Evolutionary conservation across 2,888 invertebrate genomes (phyloP), one percentile per base, ranked within the genome.

Genomic region (Hemaris fuciformis): DNA sequence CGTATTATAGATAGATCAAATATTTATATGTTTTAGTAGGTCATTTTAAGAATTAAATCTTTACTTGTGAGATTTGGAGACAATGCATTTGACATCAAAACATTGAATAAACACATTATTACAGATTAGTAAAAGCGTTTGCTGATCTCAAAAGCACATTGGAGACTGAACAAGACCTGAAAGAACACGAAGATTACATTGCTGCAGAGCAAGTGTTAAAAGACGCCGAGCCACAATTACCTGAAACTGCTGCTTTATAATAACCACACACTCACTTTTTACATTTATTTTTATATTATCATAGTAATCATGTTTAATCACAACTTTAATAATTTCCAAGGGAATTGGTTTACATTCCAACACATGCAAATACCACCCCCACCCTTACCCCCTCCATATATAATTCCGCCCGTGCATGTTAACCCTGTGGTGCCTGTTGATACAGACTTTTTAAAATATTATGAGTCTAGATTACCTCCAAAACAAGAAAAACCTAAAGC

Each of bases 111-210:
- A 25, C 2, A 3, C 3, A 27, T 0, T 27, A 8, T 88, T 83
- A n/a, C 82, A 94, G 94, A 76, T 84, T 96, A 66, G 93, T 93
- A 46, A 95, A 95, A 85, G 98, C 98, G 43, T 95, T 93, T 74
- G 94, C 95, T 43, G 96, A 98, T 66, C 93, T 98, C 56, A 95
- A 96, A 79, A 94, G 93, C 57, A 94, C 95, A 60, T 80, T 98
- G 63, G 94, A 95, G 63, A 94, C 94, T 1, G 98, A 98, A 81
- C 90, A 93, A 79, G 97, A 98, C 77, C 93, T 98, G n/a, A 94
- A 95, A 77, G 95, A 95, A 67, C 85, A 93, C 18, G 95, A 95
- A 76, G 96, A 96, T 64, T 98, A 96, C 75, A 79, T 85, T 27
- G 88, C 94, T 7, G 98, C 98, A 0, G 77, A 94, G 64, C 93